Percentiles rank a stretch among this genome's conserved stretches.
These are phyloP conservation scores for Columba guinea DNA, from an alignment of 2,797 vertebrate genomes.

Conservation along the genomic window DNA sequence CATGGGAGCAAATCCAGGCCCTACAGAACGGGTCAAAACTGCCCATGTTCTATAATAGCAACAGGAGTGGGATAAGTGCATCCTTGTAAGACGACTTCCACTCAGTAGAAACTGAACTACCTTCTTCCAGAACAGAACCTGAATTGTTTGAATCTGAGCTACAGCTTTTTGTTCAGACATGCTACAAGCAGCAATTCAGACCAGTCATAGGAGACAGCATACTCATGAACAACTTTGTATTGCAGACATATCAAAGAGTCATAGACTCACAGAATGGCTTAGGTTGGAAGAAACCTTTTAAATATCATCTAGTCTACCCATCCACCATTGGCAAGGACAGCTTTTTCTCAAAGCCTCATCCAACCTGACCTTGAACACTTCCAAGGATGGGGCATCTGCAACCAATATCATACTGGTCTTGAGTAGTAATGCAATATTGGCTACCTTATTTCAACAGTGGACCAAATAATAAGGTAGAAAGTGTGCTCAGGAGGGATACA, in stretches of 20 bases:
- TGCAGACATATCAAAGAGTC: not conserved
- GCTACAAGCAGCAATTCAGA: not conserved
- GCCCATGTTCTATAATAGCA: not conserved
- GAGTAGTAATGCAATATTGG: not conserved
- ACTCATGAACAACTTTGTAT: not conserved
- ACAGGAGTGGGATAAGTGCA: not conserved
- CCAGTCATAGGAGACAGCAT: not conserved
- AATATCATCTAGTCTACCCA: not conserved
- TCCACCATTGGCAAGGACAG: fast-evolving
- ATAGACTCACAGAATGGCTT: not conserved
- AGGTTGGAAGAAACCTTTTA: not conserved
- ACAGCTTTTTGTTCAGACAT: not conserved
- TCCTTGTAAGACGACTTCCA: not conserved
- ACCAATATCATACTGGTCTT: not conserved
- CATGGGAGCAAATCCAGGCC: not conserved
- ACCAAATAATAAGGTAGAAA: not conserved
- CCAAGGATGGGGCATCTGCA: not conserved
- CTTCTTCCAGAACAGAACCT: not conserved
- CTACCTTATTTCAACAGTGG: not conserved
- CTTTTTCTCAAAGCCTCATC: not conserved
- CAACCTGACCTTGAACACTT: not conserved
- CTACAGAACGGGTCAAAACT: not conserved
- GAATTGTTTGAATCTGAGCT: not conserved
- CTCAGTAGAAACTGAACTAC: not conserved
- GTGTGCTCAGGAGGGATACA: not conserved